Conservation (phyloP, 2,113 vertebrate genomes). For the Solea senegalensis region DNA sequence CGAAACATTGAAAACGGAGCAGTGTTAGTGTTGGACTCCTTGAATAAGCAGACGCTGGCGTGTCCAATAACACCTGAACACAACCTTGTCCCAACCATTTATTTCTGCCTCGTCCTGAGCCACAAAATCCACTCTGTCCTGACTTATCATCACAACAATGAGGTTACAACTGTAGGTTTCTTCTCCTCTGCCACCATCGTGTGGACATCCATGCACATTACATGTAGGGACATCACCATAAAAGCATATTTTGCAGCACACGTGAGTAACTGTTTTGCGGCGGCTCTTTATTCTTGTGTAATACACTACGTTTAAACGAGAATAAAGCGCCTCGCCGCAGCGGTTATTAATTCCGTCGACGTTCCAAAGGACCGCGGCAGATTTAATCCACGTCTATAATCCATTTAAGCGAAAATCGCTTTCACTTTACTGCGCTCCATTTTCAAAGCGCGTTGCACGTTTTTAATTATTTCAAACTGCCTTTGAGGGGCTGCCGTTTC, state of each 20-base stretch:
- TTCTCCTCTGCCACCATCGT: conserved; percentile 33
- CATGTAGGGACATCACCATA: not conserved
- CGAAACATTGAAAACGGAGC: too few relatives aligned
- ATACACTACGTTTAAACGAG: too few relatives aligned
- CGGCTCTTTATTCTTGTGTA: not conserved
- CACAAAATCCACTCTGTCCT: too few relatives aligned
- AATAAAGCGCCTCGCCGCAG: not conserved
- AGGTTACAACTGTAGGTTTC: not conserved
- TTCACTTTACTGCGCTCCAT: not conserved
- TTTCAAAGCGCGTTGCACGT: not conserved
- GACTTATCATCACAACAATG: not conserved
- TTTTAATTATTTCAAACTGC: too few relatives aligned
- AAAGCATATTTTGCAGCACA: not conserved
- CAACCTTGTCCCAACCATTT: too few relatives aligned
- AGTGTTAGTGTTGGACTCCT: too few relatives aligned
- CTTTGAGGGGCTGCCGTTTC: not conserved
- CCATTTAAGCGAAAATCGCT: not conserved
- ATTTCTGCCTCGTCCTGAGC: not conserved
- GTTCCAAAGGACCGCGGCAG: not conserved
- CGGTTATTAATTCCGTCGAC: not conserved
- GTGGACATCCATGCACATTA: conserved; percentile 29
- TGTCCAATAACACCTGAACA: not conserved
- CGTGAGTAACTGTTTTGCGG: not conserved
- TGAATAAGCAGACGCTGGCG: too few relatives aligned
- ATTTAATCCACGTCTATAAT: not conserved